Base-by-base conservation (phyloP, 2,113 vertebrate species). In the Notechis scutatus region DNA sequence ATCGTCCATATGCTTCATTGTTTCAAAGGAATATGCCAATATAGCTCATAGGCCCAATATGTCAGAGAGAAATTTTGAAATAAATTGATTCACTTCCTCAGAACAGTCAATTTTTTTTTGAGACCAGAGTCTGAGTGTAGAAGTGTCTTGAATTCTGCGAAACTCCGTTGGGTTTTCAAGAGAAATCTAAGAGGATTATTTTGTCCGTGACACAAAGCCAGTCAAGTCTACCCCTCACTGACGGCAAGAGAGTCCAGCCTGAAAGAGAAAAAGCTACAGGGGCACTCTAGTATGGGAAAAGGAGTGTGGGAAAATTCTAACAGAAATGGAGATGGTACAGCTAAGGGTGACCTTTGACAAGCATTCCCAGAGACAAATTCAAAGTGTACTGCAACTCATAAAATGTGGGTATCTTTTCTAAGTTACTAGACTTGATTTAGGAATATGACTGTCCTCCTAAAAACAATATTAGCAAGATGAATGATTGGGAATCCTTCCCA, bases 281-380 rank as follows among this genome's bases (percentile, higher is more conserved):
- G 50, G 50, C 88, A 86, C 87, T 91, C 89, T 7, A 93, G 88
- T 94, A 94, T 93, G 94, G 95, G 95, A 91, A 94, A 94, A 74
- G 91, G 91, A 95, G 94, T 96, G 95, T 97, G 97, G 97, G 97
- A 92, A 98, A 97, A 95, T 57, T 55, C 45, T 91, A 86, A 94
- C 5, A 47, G 94, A 91, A 52, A 94, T 91, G 94, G 92, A 91
- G n/a, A 90, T 81, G 42, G 90, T 26, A 52, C 94, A 95, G 86
- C 61, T 91, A 85, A 8, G 87, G 50, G 57, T 97, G 95, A 96
- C 95, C 95, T 95, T 93, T 93, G 11, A 91, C 90, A 88, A 86
- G 94, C 95, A 92, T 95, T 97, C 95, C 96, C 97, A 97, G 95
- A 96, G 97, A 90, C 64, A 90, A 94, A 88, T 64, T 61, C 54